A percentile compares a stretch with the other conserved stretches of the same genome.
These are phyloP conservation scores for Syngnathus acus DNA, from an alignment of 2,797 vertebrate genomes.

Conservation along the genomic window DNA sequence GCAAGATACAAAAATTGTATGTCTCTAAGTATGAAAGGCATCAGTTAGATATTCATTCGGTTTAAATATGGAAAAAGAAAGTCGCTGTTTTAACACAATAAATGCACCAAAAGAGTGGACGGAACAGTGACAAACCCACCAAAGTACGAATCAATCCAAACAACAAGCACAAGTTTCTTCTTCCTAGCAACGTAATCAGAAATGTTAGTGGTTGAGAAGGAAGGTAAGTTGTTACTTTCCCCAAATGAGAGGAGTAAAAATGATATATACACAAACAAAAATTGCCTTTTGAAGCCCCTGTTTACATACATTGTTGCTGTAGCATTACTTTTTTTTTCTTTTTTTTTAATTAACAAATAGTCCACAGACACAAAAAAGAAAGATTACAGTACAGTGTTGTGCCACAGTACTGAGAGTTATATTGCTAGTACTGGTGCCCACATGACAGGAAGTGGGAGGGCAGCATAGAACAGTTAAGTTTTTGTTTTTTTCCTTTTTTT, in stretches of 20 bases:
- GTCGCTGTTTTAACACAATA: conserved; percentile 8
- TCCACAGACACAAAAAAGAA: conserved; percentile 27
- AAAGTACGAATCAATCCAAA: conserved; percentile 22
- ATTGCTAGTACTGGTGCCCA: conserved; percentile 63
- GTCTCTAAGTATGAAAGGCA: conserved; percentile 48
- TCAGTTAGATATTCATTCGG: conserved; percentile 38
- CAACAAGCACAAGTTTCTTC: conserved; percentile 24
- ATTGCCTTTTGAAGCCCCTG: conserved; percentile 27
- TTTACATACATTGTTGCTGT: conserved; percentile 33
- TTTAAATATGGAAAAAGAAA: conserved; percentile 9
- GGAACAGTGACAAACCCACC: conserved; percentile 11
- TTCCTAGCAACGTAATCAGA: conserved; percentile 12
- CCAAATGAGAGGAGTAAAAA: neutral
- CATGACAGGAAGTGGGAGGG: conserved; percentile 25
- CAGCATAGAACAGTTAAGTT: conserved; percentile 62
- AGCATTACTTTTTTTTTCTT: conserved; percentile 31
- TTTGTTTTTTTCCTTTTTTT: neutral
- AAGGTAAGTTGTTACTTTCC: conserved; percentile 7
- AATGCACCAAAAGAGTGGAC: conserved; percentile 19
- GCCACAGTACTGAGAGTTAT: conserved; percentile 53
- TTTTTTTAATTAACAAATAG: conserved; percentile 43
- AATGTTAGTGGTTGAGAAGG: conserved; percentile 38
- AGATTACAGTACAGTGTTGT: conserved; percentile 58
- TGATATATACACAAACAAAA: conserved; percentile 14
- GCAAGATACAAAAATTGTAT: conserved; percentile 28